phyloP scores from a whole-genome alignment of 2,888 invertebrate species.

The Hirtodrosophila confusa region DNA sequence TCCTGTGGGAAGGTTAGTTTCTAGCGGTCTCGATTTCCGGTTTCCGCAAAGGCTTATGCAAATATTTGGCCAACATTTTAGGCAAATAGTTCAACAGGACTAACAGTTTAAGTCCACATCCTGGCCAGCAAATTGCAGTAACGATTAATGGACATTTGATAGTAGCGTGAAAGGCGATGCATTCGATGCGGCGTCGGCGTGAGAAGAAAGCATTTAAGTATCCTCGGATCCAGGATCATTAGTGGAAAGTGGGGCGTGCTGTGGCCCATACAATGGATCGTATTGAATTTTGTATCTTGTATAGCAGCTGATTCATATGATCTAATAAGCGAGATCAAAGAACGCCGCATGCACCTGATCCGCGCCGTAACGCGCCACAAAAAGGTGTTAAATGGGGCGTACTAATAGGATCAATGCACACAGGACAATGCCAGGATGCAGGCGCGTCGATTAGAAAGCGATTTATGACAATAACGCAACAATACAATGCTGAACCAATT shows the following conservation, averaged over 20 bases:
- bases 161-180: conserved; percentile 55
- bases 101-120: conserved; percentile 16
- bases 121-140: conserved; percentile 29
- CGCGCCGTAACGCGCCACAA: conserved; percentile 31
- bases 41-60: conserved; percentile 69
- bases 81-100: background rate
- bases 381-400: conserved; percentile 83
- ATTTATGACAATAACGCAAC: conserved; percentile 51
- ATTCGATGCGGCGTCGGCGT: conserved; percentile 20
- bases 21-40: conserved; percentile 54
- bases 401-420: conserved; percentile 80
- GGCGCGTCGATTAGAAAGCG: conserved; percentile 45
- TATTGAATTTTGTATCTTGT: conserved; percentile 18
- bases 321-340: conserved; percentile 40
- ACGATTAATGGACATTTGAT: conserved; percentile 73
- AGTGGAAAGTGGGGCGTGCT: conserved; percentile 42
- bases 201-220: conserved; percentile 31
- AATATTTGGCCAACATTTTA: conserved; percentile 61
- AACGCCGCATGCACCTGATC: conserved; percentile 47
- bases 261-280: conserved; percentile 40
- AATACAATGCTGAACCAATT: conserved; percentile 31
- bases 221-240: conserved; percentile 41
- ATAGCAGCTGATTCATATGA: conserved; percentile 28
- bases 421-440: conserved; percentile 38
- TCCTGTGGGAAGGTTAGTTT: conserved; percentile 42